phyloP scores from a whole-genome alignment of 2,113 vertebrate species.

The Ceyx melanurus region DNA sequence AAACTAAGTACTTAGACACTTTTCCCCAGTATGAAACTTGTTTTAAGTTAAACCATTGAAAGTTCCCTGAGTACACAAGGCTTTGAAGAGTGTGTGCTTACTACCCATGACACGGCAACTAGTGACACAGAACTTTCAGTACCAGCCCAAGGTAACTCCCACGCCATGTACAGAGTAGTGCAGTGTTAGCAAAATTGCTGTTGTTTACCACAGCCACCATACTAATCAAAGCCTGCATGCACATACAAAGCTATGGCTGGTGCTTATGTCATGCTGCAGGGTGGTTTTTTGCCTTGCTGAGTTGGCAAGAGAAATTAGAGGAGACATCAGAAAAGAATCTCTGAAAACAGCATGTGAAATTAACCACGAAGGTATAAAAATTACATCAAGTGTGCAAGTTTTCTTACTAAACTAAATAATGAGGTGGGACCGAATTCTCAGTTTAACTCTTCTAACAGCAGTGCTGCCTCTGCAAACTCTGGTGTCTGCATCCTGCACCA shows the following conservation, averaged over 20 bases:
- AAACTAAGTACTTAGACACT: not conserved
- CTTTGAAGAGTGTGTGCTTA: not conserved
- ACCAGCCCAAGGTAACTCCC: not conserved
- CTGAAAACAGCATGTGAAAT: not conserved
- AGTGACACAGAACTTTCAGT: not conserved
- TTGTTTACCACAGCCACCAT: not conserved
- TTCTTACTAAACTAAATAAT: not conserved
- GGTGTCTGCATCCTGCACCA: not conserved
- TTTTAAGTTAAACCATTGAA: constrained; percentile 35
- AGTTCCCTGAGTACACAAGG: not conserved
- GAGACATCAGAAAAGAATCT: not conserved
- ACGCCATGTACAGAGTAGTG: rapidly evolving
- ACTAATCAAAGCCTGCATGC: not conserved
- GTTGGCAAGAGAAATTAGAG: not conserved
- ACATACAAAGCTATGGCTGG: not conserved
- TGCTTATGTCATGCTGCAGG: not conserved
- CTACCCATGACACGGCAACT: not conserved
- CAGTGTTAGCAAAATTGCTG: not conserved
- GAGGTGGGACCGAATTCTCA: not conserved
- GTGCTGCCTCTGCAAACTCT: not conserved
- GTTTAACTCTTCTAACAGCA: not conserved
- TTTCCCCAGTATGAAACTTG: not conserved
- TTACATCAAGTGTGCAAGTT: rapidly evolving
- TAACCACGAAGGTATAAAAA: not conserved
- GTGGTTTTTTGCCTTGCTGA: not conserved